Evolutionary conservation across 2,888 invertebrate species (phyloP), one percentile per base, ranked within the genome.

Genomic region (Eutolmus rufibarbis): DNA sequence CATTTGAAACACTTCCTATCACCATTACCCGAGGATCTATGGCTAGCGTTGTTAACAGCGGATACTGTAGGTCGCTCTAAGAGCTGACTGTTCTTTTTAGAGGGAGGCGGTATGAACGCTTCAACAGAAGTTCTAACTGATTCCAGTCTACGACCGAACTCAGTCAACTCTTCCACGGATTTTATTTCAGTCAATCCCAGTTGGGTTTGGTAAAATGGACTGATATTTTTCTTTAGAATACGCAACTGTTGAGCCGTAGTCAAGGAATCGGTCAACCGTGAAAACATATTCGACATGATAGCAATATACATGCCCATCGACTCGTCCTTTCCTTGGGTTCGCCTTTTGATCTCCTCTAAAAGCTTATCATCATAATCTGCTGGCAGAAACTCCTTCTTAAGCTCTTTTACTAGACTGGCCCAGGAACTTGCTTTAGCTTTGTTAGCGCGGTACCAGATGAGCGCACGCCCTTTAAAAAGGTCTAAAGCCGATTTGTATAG

Each of bases 241-340:
- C 31, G 51, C 16, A 5, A 16, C 12, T 14, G 7, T 51, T 7
- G 46, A 28, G 28, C 7, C 12, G n/a, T 2, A 1, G 31, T 12
- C 1, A 46, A 8, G 3, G 16, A 28, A 14, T 40, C 37, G 66
- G 19, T 79, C 0, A 87, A 37, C 14, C 81, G n/a, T 4, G 5
- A 43, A 19, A 87, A 82, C 51, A 87, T 34, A 16, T 51, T 14
- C 14, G 9, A 16, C 87, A 82, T 87, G 19, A 57, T 57, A 14
- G 82, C 84, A 1, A 81, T 81, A 40, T 76, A 87, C 14, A 81
- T 78, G 14, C 88, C 88, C 14, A 88, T 88, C 1, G 74, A 74
- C 37, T 88, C 87, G 9, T 37, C 7, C 16, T 66, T 66, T 9
- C 88, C 87, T n/a, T 87, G 76, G 0, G 85, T 88, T 4, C 87